Conservation (phyloP, 2,113 vertebrate species). For the Callaeas wilsoni region DNA sequence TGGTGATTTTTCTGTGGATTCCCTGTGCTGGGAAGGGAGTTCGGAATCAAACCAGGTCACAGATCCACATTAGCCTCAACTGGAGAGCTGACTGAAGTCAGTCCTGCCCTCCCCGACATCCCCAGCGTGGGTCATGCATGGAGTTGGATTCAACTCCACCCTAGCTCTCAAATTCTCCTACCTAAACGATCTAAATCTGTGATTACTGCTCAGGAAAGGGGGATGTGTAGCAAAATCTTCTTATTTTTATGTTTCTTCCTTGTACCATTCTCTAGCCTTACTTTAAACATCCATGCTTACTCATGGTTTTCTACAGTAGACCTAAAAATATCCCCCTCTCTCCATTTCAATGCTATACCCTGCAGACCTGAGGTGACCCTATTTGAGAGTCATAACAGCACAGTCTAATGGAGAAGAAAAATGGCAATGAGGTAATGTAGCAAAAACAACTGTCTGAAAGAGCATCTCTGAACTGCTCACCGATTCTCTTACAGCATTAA, state of each 20-base stretch:
- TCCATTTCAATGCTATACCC: neutral
- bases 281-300: neutral
- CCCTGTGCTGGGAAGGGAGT: neutral
- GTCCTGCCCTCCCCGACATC: neutral
- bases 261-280: neutral
- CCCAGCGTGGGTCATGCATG: accelerated
- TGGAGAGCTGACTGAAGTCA: neutral
- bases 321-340: neutral
- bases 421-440: neutral
- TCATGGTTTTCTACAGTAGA: neutral
- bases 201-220: neutral
- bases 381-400: neutral
- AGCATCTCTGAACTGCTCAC: neutral
- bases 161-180: neutral
- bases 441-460: neutral
- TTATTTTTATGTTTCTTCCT: neutral
- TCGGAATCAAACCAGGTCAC: neutral
- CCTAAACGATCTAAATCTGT: neutral
- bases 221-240: neutral
- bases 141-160: neutral
- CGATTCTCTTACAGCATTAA: neutral
- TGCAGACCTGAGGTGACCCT: neutral
- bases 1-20: neutral
- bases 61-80: neutral
- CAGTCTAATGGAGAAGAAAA: neutral